Base-by-base conservation (phyloP, 2,888 invertebrate genomes). In the Nyleta sp. region DNA sequence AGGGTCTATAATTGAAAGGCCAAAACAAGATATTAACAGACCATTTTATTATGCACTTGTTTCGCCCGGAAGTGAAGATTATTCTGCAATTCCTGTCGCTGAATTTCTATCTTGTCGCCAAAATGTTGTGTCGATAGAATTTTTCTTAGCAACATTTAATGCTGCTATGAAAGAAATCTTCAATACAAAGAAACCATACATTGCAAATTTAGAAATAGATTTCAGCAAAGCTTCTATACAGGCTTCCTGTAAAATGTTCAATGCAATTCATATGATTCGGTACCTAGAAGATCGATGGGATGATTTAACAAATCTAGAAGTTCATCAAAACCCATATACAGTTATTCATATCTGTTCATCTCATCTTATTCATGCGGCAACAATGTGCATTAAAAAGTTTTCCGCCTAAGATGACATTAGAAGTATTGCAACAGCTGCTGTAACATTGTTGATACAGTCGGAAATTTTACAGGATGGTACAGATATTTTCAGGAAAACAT, bases 321-420 rank as follows among this genome's bases (percentile, higher is more conserved):
- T n/a, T 35, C 10, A 11, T 35, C 40, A 40, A 40, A 2, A 2
- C 6, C 17, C 17, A 13, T 53, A 40, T 28, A 72, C 72, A 2
- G 60, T 62, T 11, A 35, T 77, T 10, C 77, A 77, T 42, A 28
- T 77, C 15, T 77, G 77, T 20, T 77, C 77, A 1, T 71, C 77
- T 10, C 71, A 65, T 17, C 18, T 65, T 6, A 64, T 77, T 10
- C 57, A 71, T 13, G 64, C 77, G 0, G 71, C 57, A n/a, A 46
- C n/a, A 18, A 18, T 22, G 11, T 15, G 62, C 38, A 55, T 76
- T 10, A 53, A 64, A 55, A 42, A 46, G 10, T 52, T 71, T 28
- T 18, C 24, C 17, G 17, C 31, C 5, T 62, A 62, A 40, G 38
- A 46, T 5, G 24, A 18, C 5, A 38, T 20, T 4, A 17, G 57